Evolutionary conservation across 2,797 vertebrate species (phyloP).

Genomic region (Scolopax bukidnonensis): DNA sequence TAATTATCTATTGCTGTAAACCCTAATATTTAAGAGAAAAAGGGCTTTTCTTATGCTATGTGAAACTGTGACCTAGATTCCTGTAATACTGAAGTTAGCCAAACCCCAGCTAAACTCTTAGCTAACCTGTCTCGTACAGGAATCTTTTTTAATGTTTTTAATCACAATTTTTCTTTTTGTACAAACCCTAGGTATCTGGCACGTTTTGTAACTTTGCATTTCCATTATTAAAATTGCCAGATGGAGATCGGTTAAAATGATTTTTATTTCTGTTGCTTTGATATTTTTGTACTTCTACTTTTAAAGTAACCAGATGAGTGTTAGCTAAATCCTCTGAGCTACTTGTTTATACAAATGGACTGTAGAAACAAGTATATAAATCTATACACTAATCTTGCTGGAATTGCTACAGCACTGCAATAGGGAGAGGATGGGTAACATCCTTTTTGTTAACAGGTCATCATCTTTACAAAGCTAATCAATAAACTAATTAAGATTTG

Average conservation of each 20-base stretch:
- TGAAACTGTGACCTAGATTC: not conserved
- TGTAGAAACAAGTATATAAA: not conserved
- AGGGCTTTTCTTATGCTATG: not conserved
- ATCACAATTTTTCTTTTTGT: not conserved
- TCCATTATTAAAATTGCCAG: conserved; percentile 49
- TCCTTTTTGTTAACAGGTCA: not conserved
- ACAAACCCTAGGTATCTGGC: not conserved
- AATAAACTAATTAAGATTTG: conserved; percentile 36
- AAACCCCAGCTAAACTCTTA: not conserved
- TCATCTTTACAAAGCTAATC: not conserved
- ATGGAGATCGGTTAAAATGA: not conserved
- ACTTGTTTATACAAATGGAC: conserved; percentile 23
- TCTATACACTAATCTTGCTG: not conserved
- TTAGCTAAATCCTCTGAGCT: conserved; percentile 46
- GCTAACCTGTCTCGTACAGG: not conserved
- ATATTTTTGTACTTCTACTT: conserved; percentile 38
- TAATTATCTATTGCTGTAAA: not conserved
- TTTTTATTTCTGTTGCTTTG: conserved; percentile 16
- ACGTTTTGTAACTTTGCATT: not conserved
- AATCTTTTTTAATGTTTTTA: not conserved
- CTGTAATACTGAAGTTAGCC: not conserved
- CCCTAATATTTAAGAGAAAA: not conserved
- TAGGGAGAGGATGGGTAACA: not conserved
- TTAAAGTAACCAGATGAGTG: conserved; percentile 35
- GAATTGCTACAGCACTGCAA: not conserved